Conservation (phyloP, 2,113 vertebrate genomes). For the Rhea pennata region DNA sequence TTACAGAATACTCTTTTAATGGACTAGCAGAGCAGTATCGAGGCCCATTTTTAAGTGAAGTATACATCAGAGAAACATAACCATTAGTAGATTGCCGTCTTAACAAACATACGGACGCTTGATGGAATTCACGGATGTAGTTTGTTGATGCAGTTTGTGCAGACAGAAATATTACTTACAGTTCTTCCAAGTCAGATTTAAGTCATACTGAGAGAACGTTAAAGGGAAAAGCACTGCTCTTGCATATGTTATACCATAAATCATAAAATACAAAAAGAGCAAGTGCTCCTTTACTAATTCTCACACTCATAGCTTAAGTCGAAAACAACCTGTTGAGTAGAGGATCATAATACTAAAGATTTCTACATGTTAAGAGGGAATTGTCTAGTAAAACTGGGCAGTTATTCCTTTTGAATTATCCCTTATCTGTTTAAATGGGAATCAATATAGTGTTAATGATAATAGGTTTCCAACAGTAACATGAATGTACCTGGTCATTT, state of each 20-base stretch:
- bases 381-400: conserved; percentile 22
- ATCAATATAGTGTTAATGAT: conserved; percentile 38
- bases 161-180: not conserved
- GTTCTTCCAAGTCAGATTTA: not conserved
- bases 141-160: not conserved
- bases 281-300: not conserved
- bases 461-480: conserved; percentile 15
- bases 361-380: conserved; percentile 8
- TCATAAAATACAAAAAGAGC: not conserved
- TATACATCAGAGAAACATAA: not conserved
- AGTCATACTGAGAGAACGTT: not conserved
- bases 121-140: not conserved
- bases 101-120: not conserved
- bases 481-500: conserved; percentile 47
- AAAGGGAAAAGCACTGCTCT: not conserved
- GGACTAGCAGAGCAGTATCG: not conserved
- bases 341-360: not conserved
- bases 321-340: not conserved
- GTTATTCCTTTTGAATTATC: not conserved
- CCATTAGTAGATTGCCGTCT: not conserved
- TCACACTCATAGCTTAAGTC: not conserved
- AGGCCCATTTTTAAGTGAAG: not conserved
- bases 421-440: conserved; percentile 32
- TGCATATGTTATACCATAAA: not conserved
- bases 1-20: not conserved